Percentiles rank a stretch among this genome's conserved stretches.
phyloP scores from a whole-genome alignment of 2,797 vertebrate species.

The Rhinella marina region DNA sequence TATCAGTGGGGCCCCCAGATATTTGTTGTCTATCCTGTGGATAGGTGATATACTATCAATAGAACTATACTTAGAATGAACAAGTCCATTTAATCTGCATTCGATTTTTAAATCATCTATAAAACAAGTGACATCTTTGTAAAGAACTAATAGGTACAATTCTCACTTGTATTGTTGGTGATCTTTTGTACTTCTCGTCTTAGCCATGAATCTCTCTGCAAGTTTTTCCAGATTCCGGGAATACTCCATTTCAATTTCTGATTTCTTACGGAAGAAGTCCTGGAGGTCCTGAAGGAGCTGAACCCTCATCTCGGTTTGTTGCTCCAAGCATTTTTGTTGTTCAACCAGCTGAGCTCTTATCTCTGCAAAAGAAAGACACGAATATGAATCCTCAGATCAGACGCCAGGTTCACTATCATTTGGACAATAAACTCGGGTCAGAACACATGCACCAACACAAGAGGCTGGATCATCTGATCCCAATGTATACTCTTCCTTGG shows the following conservation, averaged over 20 bases:
- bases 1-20: too few species aligned
- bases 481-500: background rate
- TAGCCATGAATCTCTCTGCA: conserved; percentile 98
- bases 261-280: conserved; percentile 98
- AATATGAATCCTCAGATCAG: background rate
- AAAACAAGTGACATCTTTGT: background rate
- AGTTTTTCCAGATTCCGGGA: conserved; percentile 96
- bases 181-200: conserved; percentile 97
- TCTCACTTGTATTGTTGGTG: conserved; percentile 97
- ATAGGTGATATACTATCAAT: too few species aligned
- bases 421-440: background rate
- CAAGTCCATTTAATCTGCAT: background rate
- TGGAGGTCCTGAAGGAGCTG: conserved; percentile 97
- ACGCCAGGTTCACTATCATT: background rate
- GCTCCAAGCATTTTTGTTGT: conserved; percentile 98
- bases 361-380: conserved; percentile 75
- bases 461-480: background rate
- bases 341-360: conserved; percentile 95
- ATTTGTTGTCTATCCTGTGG: too few species aligned
- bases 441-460: background rate
- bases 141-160: background rate
- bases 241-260: conserved; percentile 97
- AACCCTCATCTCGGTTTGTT: conserved; percentile 97
- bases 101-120: background rate
- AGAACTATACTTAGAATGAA: background rate